These are phyloP conservation scores for Notamacropus eugenii DNA, from an alignment of 2,797 vertebrate genomes.

Conservation along the genomic window DNA sequence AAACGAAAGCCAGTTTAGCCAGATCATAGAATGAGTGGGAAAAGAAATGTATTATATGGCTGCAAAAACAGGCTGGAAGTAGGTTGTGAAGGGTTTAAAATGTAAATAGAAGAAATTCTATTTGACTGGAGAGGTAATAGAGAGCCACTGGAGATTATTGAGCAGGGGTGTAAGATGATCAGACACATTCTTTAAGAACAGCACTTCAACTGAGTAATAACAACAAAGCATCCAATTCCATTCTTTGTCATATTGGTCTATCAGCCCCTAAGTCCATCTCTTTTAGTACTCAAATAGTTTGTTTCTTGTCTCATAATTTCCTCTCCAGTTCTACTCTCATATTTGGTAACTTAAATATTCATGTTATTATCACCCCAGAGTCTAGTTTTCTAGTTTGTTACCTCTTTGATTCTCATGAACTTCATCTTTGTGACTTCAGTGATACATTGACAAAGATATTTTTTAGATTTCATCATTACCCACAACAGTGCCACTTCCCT, in stretches of 20 bases:
- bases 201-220: neutral
- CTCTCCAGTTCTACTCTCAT: neutral
- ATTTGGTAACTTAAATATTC: neutral
- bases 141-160: neutral
- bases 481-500: neutral
- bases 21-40: neutral
- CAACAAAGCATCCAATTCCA: neutral
- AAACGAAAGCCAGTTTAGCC: neutral
- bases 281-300: neutral
- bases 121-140: neutral
- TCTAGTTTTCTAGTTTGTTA: neutral
- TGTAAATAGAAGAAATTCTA: neutral
- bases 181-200: neutral
- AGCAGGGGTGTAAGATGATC: neutral
- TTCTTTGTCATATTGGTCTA: neutral
- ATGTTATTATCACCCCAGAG: neutral
- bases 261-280: neutral
- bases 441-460: neutral
- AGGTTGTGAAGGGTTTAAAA: neutral
- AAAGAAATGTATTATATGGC: neutral
- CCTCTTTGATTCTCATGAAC: neutral
- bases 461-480: neutral
- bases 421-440: neutral
- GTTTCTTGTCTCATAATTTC: neutral
- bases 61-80: neutral